Base-by-base conservation (phyloP, 2,797 vertebrate species). In the Pseudochromis fuscus region DNA sequence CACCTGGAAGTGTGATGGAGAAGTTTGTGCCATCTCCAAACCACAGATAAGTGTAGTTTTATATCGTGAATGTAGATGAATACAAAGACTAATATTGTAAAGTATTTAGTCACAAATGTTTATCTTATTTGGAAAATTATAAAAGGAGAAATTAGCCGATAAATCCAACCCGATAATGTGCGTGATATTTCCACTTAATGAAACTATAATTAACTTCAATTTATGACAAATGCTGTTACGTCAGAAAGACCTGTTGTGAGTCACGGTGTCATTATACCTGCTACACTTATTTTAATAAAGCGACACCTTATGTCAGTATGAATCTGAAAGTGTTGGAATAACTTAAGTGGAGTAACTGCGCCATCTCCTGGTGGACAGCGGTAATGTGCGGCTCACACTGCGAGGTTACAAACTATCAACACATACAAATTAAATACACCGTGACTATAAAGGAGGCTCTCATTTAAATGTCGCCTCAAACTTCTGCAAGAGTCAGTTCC, bases 291-390 rank as follows among this genome's bases (percentile, higher is more conserved):
- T 62, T 61, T 46, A 9, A 60, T 23, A 7, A 61, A 25, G 8
- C 40, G 1, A n/a, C 38, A n/a, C n/a, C 18, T 42, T 8, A 45
- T 6, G 19, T 2, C 19, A 31, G 4, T 2, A 5, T 23, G 30
- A 9, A 2, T 7, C 7, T 38, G 3, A 0, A 9, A 35, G 10
- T 25, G 4, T 12, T 7, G 2, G n/a, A 19, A 19, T 12, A 19
- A 3, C 16, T 5, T 42, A 1, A 25, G 66, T 51, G 5, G 86
- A 62, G 59, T 51, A 55, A 69, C 44, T 52, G 67, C 83, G 0
- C 85, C 89, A 83, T 67, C 91, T 85, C n/a, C 57, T 82, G 91
- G 87, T 67, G 2, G 31, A 57, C 65, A 70, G 15, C 0, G 1
- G 49, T 13, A 30, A 9, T 31, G 51, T n/a, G n/a, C n/a, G n/a